Evolutionary conservation across 1,140 invertebrate genomes (phyloP).

Genomic region (Drosophila insularis): DNA sequence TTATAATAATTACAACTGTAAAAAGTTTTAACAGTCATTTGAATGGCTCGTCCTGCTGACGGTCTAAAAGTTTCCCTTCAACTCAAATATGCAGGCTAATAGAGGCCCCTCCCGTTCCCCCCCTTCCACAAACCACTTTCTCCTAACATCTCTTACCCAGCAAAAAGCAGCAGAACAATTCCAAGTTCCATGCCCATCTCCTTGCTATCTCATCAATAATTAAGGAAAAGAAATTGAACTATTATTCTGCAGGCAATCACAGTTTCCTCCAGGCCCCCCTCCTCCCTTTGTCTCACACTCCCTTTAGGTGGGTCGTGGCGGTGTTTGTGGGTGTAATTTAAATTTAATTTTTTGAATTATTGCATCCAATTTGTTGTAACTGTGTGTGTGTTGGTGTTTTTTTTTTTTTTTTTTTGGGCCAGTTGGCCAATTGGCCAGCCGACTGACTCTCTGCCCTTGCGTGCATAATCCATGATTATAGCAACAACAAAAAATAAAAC

Average conservation of each 20-base stretch:
- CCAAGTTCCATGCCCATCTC: background rate
- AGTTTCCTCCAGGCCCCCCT: background rate
- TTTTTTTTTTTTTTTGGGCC: no score
- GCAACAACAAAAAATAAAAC: background rate
- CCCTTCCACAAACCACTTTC: background rate
- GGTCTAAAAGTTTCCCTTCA: slow-evolving; percentile 23
- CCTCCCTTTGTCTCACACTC: no score
- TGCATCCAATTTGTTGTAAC: slow-evolving; percentile 40
- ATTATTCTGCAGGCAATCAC: slow-evolving; percentile 62
- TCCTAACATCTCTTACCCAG: background rate
- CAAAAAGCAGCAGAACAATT: background rate
- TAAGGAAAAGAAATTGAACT: slow-evolving; percentile 66
- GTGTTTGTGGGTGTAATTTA: slow-evolving; percentile 27
- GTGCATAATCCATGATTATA: slow-evolving; percentile 11
- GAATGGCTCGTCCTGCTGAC: slow-evolving; percentile 41
- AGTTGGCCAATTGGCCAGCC: background rate
- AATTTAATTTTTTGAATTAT: slow-evolving; percentile 62
- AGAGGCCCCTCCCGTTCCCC: slow-evolving; percentile 21
- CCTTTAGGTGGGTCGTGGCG: background rate
- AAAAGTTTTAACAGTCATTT: slow-evolving; percentile 79
- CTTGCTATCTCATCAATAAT: slow-evolving; percentile 39
- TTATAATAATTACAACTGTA: slow-evolving; percentile 80
- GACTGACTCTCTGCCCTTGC: background rate
- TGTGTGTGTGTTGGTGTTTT: background rate
- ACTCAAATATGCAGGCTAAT: slow-evolving; percentile 74